These are phyloP conservation scores for Papilio machaon DNA, from an alignment of 1,140 invertebrate species.

Conservation along the genomic window DNA sequence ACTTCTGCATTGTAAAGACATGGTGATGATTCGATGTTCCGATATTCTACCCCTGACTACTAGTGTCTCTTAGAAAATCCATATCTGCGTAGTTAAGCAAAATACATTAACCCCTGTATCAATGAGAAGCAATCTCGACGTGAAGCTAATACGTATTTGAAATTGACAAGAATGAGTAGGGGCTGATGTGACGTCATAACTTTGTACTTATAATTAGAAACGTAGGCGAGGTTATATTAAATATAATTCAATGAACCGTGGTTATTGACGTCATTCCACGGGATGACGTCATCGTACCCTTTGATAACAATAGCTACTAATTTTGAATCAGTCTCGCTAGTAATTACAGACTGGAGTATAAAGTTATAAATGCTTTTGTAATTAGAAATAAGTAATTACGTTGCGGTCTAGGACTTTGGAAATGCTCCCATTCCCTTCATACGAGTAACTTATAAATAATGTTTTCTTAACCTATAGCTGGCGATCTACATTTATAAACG, in stretches of 20 bases:
- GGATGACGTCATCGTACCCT: slow-evolving; percentile 10
- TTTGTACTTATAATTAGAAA: slow-evolving; percentile 5
- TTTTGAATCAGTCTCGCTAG: background rate
- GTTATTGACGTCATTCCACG: background rate
- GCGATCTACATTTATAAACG: no score
- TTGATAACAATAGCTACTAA: slow-evolving; percentile 4
- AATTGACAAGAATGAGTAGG: slow-evolving; percentile 4
- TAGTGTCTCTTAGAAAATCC: background rate
- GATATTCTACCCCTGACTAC: background rate
- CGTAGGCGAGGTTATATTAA: slow-evolving; percentile 2
- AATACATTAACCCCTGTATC: background rate
- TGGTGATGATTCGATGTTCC: no score
- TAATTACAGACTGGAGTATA: background rate
- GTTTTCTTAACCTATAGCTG: no score
- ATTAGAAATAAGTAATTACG: background rate
- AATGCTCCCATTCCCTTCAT: background rate
- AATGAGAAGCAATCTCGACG: slow-evolving; percentile 15
- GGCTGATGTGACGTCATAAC: background rate
- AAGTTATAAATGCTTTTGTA: background rate
- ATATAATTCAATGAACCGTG: slow-evolving; percentile 3
- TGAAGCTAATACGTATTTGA: background rate
- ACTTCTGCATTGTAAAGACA: no score
- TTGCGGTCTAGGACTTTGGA: background rate
- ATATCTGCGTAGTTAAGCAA: background rate
- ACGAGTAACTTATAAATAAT: no score